Conservation (phyloP, 2,797 vertebrate genomes). For the Malurus splendens region DNA sequence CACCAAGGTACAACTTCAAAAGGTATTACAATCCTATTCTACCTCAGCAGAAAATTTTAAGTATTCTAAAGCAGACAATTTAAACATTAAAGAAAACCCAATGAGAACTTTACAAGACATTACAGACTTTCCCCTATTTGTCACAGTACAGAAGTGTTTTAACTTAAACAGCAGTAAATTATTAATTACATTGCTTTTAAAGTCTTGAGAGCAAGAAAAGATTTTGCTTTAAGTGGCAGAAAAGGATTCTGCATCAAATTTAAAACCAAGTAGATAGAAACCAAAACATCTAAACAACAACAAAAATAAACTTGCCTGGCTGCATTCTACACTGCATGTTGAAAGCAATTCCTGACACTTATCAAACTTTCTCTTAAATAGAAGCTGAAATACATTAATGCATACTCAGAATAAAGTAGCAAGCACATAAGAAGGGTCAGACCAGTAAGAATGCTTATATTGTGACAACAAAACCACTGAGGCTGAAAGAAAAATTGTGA, state of each 20-base stretch:
- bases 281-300: neutral
- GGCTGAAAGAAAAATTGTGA: neutral
- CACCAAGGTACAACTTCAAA: conserved; percentile 50
- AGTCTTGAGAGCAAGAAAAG: neutral
- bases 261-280: neutral
- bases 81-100: conserved; percentile 55
- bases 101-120: conserved; percentile 38
- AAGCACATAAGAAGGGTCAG: neutral
- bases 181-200: conserved; percentile 20
- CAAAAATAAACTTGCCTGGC: neutral
- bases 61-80: conserved; percentile 35
- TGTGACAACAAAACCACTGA: neutral
- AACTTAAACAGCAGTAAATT: conserved; percentile 36
- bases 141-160: neutral
- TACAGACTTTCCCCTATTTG: conserved; percentile 2
- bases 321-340: neutral
- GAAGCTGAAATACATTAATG: neutral
- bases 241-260: neutral
- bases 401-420: neutral
- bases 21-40: conserved; percentile 33
- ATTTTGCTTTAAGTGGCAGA: neutral
- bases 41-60: conserved; percentile 22
- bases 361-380: neutral
- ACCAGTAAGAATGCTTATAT: neutral
- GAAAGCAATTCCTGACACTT: neutral